Evolutionary conservation across 2,888 invertebrate genomes (phyloP).

Genomic region (Himalopsyche kuldschensis): DNA sequence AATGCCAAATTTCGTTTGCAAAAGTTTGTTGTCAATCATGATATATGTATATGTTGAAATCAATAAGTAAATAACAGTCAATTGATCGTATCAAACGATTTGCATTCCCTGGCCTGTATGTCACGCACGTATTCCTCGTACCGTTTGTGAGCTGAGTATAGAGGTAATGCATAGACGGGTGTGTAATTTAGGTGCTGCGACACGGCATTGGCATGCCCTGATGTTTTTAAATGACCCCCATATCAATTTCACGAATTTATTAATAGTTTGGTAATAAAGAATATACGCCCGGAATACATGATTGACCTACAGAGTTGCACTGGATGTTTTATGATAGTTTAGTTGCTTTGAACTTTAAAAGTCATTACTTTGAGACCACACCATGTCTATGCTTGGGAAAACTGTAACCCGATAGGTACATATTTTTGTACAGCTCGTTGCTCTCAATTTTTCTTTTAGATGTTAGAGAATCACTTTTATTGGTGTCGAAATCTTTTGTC

Average conservation of each 20-base stretch:
- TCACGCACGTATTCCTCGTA: neutral
- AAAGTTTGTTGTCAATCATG: slow-evolving; percentile 14
- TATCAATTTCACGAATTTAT: slow-evolving; percentile 37
- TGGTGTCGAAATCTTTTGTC: too few relatives aligned
- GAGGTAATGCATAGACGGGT: neutral
- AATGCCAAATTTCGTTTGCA: slow-evolving; percentile 5
- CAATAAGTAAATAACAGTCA: neutral
- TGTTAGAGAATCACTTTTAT: too few relatives aligned
- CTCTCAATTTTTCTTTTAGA: too few relatives aligned
- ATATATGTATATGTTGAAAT: neutral
- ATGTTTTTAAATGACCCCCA: slow-evolving; percentile 39
- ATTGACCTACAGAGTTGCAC: slow-evolving; percentile 26
- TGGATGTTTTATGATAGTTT: neutral
- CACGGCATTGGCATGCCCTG: slow-evolving; percentile 28
- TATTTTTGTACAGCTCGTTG: too few relatives aligned
- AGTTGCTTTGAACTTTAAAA: too few relatives aligned
- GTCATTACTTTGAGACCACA: too few relatives aligned
- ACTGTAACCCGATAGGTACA: too few relatives aligned
- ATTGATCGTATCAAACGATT: neutral
- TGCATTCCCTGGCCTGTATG: slow-evolving; percentile 2
- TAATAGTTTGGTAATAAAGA: slow-evolving; percentile 37
- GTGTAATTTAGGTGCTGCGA: slow-evolving; percentile 25
- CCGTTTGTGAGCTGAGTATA: slow-evolving; percentile 15
- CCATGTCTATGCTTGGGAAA: too few relatives aligned
- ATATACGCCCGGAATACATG: slow-evolving; percentile 26